Evolutionary conservation across 2,888 invertebrate species (phyloP).

Genomic region (Eupeodes latifasciatus): DNA sequence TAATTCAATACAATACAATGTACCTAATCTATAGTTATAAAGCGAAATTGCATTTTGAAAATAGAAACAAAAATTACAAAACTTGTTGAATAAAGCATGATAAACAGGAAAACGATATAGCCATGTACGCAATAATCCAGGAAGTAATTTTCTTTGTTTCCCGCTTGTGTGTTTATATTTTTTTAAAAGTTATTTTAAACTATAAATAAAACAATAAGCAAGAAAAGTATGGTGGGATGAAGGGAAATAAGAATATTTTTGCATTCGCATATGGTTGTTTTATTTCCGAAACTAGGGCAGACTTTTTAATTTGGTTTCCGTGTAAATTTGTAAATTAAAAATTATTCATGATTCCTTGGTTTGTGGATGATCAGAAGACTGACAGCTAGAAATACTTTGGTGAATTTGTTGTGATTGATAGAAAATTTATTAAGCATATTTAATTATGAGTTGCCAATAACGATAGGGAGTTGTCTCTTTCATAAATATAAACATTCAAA

Average conservation of each 20-base stretch:
- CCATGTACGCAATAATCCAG: conserved; percentile 53
- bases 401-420: no score
- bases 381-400: no score
- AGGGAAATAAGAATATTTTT: conserved; percentile 32
- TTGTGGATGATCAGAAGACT: no score
- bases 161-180: background rate
- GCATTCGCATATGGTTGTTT: conserved; percentile 11
- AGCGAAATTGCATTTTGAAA: background rate
- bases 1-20: background rate
- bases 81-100: background rate
- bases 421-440: no score
- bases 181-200: conserved; percentile 37
- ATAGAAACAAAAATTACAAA: background rate
- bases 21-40: background rate
- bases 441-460: no score
- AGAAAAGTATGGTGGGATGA: background rate
- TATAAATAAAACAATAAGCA: conserved; percentile 17
- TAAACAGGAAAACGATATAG: conserved; percentile 35
- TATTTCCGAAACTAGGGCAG: conserved; percentile 52
- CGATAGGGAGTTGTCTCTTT: no score
- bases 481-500: no score
- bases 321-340: no score
- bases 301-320: background rate
- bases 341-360: no score
- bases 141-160: conserved; percentile 38